These are phyloP conservation scores for Gila robusta DNA, from an alignment of 2,797 vertebrate genomes.

Conservation along the genomic window DNA sequence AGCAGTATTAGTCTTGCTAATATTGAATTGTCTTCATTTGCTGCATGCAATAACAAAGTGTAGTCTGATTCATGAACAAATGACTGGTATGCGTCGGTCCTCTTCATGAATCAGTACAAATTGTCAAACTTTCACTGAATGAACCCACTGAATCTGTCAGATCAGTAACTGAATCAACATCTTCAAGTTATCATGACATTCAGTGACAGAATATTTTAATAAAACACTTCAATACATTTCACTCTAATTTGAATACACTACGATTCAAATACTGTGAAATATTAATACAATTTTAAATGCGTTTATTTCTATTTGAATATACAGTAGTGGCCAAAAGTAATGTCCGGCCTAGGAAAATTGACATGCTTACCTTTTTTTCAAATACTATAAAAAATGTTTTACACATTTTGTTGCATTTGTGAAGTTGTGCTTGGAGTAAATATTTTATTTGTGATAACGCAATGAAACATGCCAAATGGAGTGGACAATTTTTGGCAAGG, in stretches of 20 bases:
- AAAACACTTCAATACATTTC: too few relatives aligned
- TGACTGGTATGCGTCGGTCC: background rate
- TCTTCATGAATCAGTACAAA: background rate
- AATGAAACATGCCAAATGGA: background rate
- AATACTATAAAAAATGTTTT: too few relatives aligned
- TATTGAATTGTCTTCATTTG: background rate
- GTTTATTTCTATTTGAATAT: background rate
- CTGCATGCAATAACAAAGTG: background rate
- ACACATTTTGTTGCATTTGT: background rate
- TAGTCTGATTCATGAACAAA: background rate
- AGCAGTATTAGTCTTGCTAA: background rate
- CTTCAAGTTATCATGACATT: background rate
- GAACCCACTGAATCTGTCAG: background rate
- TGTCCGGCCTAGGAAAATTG: background rate
- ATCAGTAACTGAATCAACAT: background rate
- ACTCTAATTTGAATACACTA: background rate
- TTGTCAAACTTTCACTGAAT: background rate
- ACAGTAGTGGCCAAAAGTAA: too few relatives aligned
- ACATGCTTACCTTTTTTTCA: background rate
- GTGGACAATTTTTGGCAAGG: background rate
- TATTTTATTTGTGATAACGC: background rate
- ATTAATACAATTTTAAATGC: background rate
- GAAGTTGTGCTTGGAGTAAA: background rate
- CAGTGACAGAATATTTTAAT: too few relatives aligned
- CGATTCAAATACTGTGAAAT: background rate